Conservation (phyloP, 92 coral and sea anemone species). For the Epizoanthus stellaris region DNA sequence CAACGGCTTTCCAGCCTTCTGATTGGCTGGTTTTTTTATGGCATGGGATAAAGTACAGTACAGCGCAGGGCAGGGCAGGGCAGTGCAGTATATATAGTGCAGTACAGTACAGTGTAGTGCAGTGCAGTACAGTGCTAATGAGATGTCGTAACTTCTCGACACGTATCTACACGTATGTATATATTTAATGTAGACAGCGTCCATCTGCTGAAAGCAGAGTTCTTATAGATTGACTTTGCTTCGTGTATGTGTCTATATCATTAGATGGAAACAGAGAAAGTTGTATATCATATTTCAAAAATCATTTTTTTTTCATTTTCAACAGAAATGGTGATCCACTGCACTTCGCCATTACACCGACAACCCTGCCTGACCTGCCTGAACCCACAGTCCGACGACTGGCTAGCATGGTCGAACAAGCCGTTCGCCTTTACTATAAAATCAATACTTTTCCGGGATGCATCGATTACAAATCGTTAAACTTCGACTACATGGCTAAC, state of each 20-base stretch:
- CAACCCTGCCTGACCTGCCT: conserved; percentile 78
- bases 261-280: neutral
- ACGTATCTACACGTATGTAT: too few relatives aligned
- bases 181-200: too few relatives aligned
- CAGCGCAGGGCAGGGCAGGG: too few relatives aligned
- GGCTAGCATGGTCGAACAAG: conserved; percentile 70
- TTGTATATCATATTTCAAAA: neutral
- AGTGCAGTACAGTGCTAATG: too few relatives aligned
- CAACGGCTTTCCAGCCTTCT: too few relatives aligned
- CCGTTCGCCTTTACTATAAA: conserved; percentile 75
- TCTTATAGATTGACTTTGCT: neutral
- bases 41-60: too few relatives aligned
- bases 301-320: neutral
- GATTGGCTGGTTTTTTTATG: too few relatives aligned
- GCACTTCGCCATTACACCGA: conserved; percentile 73
- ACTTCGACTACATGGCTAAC: conserved; percentile 84
- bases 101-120: too few relatives aligned
- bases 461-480: conserved; percentile 72
- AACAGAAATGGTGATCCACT: conserved; percentile 79
- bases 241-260: neutral
- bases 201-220: too few relatives aligned
- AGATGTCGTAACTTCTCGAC: neutral
- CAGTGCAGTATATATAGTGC: too few relatives aligned
- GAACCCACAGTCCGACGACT: conserved; percentile 69
- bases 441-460: conserved; percentile 86